Evolutionary conservation across 2,113 vertebrate genomes (phyloP), one percentile per base, ranked within the genome.

Genomic region (Dromiciops gliroides): DNA sequence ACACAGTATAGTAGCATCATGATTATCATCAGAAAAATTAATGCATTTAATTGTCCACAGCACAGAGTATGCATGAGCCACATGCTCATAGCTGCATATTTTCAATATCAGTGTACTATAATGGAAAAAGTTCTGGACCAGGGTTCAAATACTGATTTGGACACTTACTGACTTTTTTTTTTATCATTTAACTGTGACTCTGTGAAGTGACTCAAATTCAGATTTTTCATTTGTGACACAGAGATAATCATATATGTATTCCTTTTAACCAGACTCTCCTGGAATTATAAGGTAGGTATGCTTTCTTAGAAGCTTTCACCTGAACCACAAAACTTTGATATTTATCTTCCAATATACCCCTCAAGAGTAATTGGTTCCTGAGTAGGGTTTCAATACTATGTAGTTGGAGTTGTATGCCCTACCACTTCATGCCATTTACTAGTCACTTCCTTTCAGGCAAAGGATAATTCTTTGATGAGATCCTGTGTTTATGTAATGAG

Each of bases 91-190:
- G 16, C 37, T n/a, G 14, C 23, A 44, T 47, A 67, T 89, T 48
- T 95, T 93, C 26, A 92, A 90, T 22, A 50, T 83, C 48, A 91
- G 50, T 92, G 50, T 92, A 89, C 48, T 92, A 37, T 94, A 52
- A n/a, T 75, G 37, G 67, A 75, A 75, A 50, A 56, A 89, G 53
- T 51, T 90, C 7, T 60, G 14, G 67, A 75, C 37, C 16, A n/a
- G 67, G 16, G 37, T n/a, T 75, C 37, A 75, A 75, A n/a, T 44
- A 4, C 3, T n/a, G 37, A 16, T 22, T 75, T 14, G 16, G 37
- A 7, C 0, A 75, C 60, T 48, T 53, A 47, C 28, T 22, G 50
- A 48, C 83, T 94, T 92, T 94, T 95, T 3, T 91, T 31, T 5
- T n/a, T n/a, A n/a, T n/a, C n/a, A n/a, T n/a, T n/a, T n/a, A n/a